Evolutionary conservation across 2,797 vertebrate species (phyloP).

Genomic region (Malurus leucopterus): DNA sequence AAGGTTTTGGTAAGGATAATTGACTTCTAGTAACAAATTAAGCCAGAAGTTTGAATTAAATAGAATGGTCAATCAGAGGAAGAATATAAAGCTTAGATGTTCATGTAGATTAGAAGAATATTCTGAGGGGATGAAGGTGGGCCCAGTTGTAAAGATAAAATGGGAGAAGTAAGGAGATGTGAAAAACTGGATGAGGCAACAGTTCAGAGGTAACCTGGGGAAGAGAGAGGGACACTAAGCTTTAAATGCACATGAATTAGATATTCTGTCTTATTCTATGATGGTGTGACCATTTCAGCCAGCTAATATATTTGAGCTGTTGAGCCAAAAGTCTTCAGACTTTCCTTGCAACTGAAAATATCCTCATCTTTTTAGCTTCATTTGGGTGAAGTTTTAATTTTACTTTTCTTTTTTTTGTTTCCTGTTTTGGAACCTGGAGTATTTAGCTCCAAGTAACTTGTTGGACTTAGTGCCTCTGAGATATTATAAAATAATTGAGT

Average conservation of each 20-base stretch:
- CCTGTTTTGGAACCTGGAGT: background rate
- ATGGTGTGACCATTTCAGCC: background rate
- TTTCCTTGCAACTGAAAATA: background rate
- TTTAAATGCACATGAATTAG: background rate
- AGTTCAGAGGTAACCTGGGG: background rate
- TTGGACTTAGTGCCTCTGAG: background rate
- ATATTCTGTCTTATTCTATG: background rate
- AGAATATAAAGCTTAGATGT: background rate
- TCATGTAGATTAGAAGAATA: background rate
- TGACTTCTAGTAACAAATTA: background rate
- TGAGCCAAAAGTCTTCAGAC: background rate
- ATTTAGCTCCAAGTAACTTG: background rate
- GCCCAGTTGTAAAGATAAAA: background rate
- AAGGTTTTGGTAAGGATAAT: background rate
- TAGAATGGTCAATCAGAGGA: background rate
- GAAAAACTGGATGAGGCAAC: background rate
- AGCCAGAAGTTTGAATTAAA: background rate
- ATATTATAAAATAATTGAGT: background rate
- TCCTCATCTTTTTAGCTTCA: background rate
- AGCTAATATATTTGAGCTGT: background rate
- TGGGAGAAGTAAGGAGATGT: background rate
- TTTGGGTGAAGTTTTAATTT: background rate
- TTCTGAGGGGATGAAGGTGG: background rate
- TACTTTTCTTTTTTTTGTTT: background rate
- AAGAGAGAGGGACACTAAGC: background rate